These are phyloP conservation scores for Blastobasis lacticolella DNA, from an alignment of 2,888 invertebrate species.

Conservation along the genomic window DNA sequence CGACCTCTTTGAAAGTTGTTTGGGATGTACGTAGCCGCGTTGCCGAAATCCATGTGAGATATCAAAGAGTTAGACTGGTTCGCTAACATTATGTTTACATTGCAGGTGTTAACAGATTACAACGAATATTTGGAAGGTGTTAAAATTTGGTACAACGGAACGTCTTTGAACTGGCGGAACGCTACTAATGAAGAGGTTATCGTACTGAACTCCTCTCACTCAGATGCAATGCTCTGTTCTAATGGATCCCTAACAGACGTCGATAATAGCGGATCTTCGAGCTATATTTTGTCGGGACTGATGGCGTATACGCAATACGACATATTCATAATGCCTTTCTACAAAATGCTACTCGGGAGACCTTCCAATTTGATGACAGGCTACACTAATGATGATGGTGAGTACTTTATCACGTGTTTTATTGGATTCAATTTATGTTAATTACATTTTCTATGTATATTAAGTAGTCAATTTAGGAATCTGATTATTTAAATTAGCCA, in stretches of 20 bases:
- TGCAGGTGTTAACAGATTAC: conserved; percentile 67
- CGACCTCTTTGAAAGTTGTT: conserved; percentile 84
- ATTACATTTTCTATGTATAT: too few relatives aligned
- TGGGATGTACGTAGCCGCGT: conserved; percentile 79
- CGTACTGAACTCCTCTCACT: conserved; percentile 37
- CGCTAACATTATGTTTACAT: conserved; percentile 10
- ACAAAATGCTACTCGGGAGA: conserved; percentile 89
- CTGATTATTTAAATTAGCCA: too few relatives aligned
- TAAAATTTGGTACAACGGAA: conserved; percentile 76
- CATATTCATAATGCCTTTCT: conserved; percentile 93
- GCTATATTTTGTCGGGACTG: conserved; percentile 83
- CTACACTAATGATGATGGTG: conserved; percentile 89
- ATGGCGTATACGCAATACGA: conserved; percentile 92
- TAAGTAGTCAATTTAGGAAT: too few relatives aligned
- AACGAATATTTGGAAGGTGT: conserved; percentile 79
- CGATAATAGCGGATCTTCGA: conserved; percentile 79
- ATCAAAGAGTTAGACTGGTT: neutral
- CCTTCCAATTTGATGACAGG: conserved; percentile 93
- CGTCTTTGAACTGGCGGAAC: conserved; percentile 62
- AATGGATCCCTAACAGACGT: conserved; percentile 82
- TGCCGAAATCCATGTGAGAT: neutral
- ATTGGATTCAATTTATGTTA: too few relatives aligned
- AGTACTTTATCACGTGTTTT: conserved; percentile 18
- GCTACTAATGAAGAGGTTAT: conserved; percentile 44
- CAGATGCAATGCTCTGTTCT: conserved; percentile 43